phyloP scores from a whole-genome alignment of 2,797 vertebrate genomes.

The Miichthys miiuy region DNA sequence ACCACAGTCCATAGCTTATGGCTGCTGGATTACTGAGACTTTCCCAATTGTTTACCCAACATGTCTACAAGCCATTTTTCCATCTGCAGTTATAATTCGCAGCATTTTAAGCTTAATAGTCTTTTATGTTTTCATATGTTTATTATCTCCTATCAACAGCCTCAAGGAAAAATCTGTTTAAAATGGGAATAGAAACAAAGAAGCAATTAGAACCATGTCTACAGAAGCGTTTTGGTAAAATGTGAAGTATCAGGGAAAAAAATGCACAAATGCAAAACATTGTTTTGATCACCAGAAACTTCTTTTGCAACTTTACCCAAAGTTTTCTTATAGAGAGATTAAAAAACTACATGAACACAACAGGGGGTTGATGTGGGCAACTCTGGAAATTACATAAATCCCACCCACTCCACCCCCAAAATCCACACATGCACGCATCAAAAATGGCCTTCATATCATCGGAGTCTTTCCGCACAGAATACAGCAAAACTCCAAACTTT shows the following conservation, averaged over 20 bases:
- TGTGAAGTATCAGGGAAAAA: constrained; percentile 15
- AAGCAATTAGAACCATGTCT: constrained; percentile 61
- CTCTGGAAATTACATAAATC: constrained; percentile 31
- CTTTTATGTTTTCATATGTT: constrained; percentile 71
- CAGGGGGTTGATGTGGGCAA: constrained; percentile 2
- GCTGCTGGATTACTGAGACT: constrained; percentile 67
- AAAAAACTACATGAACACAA: constrained; percentile 15
- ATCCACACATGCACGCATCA: constrained; percentile 16
- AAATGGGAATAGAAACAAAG: constrained; percentile 64
- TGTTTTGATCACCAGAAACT: constrained; percentile 32
- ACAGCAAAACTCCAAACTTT: constrained; percentile 36
- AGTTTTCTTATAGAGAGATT: constrained; percentile 27
- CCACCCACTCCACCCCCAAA: not conserved
- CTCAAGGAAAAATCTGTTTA: constrained; percentile 59
- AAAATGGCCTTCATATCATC: constrained; percentile 35
- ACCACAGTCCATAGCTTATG: constrained; percentile 59
- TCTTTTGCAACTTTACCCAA: constrained; percentile 34
- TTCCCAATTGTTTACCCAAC: constrained; percentile 65
- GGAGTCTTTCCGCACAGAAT: constrained; percentile 20
- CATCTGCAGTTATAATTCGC: constrained; percentile 62
- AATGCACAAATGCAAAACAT: constrained; percentile 41
- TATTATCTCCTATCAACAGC: constrained; percentile 74
- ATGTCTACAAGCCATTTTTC: constrained; percentile 64
- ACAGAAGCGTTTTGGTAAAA: constrained; percentile 34
- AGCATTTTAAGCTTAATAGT: constrained; percentile 67